Evolutionary conservation across 2,113 vertebrate genomes (phyloP), one percentile per base, ranked within the genome.

Genomic region (Barnardius zonarius): DNA sequence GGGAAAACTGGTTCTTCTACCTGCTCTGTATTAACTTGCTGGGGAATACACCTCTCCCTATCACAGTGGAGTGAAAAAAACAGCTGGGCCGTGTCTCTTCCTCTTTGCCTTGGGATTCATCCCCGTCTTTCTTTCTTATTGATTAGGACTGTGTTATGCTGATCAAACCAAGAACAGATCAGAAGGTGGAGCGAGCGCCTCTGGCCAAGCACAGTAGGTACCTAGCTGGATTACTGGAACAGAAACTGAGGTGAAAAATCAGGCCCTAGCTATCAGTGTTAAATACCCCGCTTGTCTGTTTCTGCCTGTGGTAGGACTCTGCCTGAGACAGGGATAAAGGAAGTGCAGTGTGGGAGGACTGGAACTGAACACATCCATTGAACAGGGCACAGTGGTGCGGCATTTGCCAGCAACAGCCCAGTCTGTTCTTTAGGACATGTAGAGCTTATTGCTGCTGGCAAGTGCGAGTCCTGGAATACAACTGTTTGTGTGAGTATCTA

Each of bases 401-500:
- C 19, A 16, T 59, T 46, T 66, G 48, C 61, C 73, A 61, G 64
- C 10, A 49, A 37, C 30, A 66, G 25, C 31, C 72, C 31, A 30
- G 35, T 74, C 35, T 31, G 7, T 30, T 27, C 51, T 78, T 84
- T 51, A 62, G 82, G 28, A 76, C 11, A 23, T 3, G 23, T 17
- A 37, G 48, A 88, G 43, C 61, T 51, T 70, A 13, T 73, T 84
- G 63, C 76, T 88, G 80, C 57, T 95, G 94, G 91, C 80, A 75
- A 93, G 73, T 33, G 55, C 10, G 46, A 91, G 81, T 59, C 83
- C 69, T 84, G 89, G 77, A 61, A 69, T 49, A 35, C 31, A 37
- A 22, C n/a, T 57, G 91, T 76, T 91, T 94, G 89, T 68, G 83
- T 85, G 48, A 92, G 91, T 95, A 85, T 92, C 96, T 95, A 84